Conservation (phyloP, 2,888 invertebrate genomes). For the Cephonodes hylas region DNA sequence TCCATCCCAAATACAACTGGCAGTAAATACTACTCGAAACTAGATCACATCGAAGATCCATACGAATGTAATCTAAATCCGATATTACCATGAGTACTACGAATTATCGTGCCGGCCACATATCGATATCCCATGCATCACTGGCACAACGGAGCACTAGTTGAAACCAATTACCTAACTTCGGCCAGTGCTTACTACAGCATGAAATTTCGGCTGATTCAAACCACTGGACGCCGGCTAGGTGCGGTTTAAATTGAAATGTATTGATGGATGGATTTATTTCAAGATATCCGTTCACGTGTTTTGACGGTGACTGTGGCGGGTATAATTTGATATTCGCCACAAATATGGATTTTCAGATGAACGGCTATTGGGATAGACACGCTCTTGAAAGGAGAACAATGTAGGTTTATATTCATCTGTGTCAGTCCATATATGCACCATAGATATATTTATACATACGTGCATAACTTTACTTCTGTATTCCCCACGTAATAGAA, state of each 20-base stretch:
- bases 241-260: constrained; percentile 40
- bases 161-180: constrained; percentile 45
- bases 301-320: no score
- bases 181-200: constrained; percentile 35
- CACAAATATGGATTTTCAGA: neutral
- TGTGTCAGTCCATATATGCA: no score
- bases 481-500: no score
- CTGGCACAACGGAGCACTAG: constrained; percentile 5
- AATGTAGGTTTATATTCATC: no score
- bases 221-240: constrained; percentile 20
- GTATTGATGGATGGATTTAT: constrained; percentile 27
- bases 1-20: neutral
- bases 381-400: no score
- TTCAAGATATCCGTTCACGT: neutral
- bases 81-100: neutral
- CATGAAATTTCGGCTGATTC: constrained; percentile 43
- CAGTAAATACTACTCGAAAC: no score
- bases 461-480: no score
- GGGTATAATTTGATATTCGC: neutral
- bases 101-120: neutral
- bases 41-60: neutral
- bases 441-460: no score
- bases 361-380: no score
- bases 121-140: constrained; percentile 11
- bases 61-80: neutral